These are phyloP conservation scores for Pseudoips prasinana DNA, from an alignment of 2,888 invertebrate genomes.

Conservation along the genomic window DNA sequence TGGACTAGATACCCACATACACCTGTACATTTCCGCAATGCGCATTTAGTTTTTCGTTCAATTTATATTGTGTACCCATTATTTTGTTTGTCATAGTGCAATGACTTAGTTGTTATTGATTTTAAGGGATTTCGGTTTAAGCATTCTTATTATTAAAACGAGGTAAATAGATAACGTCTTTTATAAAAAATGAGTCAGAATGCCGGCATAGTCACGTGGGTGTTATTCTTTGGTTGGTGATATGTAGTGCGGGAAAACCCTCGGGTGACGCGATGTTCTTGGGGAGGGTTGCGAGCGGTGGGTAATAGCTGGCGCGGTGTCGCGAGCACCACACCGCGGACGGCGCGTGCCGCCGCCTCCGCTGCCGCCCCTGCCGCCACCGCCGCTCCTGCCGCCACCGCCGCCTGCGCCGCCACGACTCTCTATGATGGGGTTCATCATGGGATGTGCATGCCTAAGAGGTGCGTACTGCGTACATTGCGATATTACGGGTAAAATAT, in stretches of 20 bases:
- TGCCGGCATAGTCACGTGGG: not conserved
- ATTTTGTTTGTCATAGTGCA: constrained; percentile 9
- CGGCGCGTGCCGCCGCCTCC: constrained; percentile 74
- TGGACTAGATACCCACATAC: constrained; percentile 13
- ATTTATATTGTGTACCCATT: constrained; percentile 1
- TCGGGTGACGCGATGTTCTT: constrained; percentile 39
- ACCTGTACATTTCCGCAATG: constrained; percentile 26
- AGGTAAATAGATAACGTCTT: not conserved
- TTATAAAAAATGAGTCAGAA: too few species aligned
- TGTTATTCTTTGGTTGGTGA: constrained; percentile 11
- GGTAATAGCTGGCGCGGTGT: constrained; percentile 61
- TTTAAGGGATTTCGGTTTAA: not conserved
- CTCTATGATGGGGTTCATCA: constrained; percentile 96
- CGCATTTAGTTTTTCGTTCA: constrained; percentile 16
- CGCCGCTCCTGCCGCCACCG: constrained; percentile 57
- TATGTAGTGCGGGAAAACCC: constrained; percentile 30
- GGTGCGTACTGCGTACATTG: constrained; percentile 73
- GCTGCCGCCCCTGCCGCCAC: constrained; percentile 55
- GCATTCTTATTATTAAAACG: not conserved
- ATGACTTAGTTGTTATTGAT: constrained; percentile 1
- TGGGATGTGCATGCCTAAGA: constrained; percentile 96
- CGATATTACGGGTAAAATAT: too few species aligned
- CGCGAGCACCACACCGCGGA: constrained; percentile 63
- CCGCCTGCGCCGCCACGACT: constrained; percentile 59
- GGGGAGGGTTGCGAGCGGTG: constrained; percentile 56